These are phyloP conservation scores for Drosophila meridionalis DNA, from an alignment of 2,888 invertebrate genomes.

Conservation along the genomic window DNA sequence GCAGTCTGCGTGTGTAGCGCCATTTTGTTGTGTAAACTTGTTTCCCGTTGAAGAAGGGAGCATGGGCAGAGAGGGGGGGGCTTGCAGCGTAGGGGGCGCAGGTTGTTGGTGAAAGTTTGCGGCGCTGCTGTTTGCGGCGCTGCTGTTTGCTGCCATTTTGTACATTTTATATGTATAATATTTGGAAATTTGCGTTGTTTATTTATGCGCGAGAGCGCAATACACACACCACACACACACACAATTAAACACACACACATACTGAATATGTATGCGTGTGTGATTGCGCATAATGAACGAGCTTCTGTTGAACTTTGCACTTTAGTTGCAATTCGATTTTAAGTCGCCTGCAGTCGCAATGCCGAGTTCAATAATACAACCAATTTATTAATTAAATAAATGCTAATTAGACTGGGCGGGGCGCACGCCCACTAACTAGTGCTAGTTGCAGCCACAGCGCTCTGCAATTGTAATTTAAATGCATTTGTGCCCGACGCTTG, in stretches of 20 bases:
- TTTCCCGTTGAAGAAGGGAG: slow-evolving; percentile 15
- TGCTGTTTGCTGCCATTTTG: slow-evolving; percentile 65
- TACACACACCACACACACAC: slow-evolving; percentile 25
- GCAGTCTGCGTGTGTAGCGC: slow-evolving; percentile 47
- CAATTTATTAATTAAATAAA: slow-evolving; percentile 68
- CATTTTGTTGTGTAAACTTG: slow-evolving; percentile 76
- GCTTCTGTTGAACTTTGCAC: slow-evolving; percentile 66
- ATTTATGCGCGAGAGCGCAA: slow-evolving; percentile 68
- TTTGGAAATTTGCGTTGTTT: slow-evolving; percentile 76
- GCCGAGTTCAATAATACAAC: slow-evolving; percentile 11
- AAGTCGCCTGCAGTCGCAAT: slow-evolving; percentile 31
- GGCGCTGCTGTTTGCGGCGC: slow-evolving; percentile 45
- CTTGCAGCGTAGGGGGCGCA: too few relatives aligned
- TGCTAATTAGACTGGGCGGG: slow-evolving; percentile 49
- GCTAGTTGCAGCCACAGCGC: not conserved
- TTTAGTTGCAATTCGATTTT: slow-evolving; percentile 65
- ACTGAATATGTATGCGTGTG: slow-evolving; percentile 31
- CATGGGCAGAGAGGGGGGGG: not conserved
- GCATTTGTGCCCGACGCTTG: slow-evolving; percentile 39
- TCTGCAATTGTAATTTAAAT: slow-evolving; percentile 52
- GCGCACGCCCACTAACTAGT: slow-evolving; percentile 14
- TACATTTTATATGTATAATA: slow-evolving; percentile 74
- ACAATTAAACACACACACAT: not conserved
- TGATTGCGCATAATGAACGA: slow-evolving; percentile 57
- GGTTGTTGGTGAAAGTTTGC: slow-evolving; percentile 55